phyloP scores from a whole-genome alignment of 1,140 invertebrate genomes.

The Nomia melanderi region DNA sequence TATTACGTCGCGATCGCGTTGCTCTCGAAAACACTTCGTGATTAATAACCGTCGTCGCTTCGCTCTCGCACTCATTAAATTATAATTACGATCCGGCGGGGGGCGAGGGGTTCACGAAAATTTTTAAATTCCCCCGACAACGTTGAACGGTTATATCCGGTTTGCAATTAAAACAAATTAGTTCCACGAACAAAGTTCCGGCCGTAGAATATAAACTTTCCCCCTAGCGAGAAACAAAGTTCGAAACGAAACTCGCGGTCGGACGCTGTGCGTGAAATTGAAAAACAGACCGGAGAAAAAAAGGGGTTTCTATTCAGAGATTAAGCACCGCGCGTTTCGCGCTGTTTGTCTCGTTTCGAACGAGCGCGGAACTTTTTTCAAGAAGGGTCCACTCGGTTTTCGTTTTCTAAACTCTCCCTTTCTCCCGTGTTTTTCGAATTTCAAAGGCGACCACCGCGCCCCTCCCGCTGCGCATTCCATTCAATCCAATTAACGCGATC shows the following conservation, averaged over 20 bases:
- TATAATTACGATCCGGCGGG: constrained; percentile 10
- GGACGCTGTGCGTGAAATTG: neutral
- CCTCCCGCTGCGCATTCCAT: too few relatives aligned
- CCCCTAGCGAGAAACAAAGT: neutral
- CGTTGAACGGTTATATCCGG: neutral
- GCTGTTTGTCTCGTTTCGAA: too few relatives aligned
- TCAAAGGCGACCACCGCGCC: neutral
- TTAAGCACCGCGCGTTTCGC: neutral
- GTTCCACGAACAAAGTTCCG: neutral
- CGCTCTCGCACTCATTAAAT: constrained; percentile 11
- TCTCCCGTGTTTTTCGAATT: too few relatives aligned
- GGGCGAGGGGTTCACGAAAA: neutral
- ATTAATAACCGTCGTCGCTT: constrained; percentile 6
- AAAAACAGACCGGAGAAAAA: neutral
- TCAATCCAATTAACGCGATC: neutral
- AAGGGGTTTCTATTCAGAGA: neutral
- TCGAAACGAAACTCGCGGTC: neutral
- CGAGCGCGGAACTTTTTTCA: neutral
- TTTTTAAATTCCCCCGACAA: neutral
- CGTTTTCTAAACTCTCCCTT: neutral
- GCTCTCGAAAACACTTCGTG: neutral
- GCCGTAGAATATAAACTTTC: too few relatives aligned
- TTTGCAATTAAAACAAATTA: neutral
- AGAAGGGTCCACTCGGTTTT: neutral
- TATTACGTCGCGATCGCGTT: neutral